These are phyloP conservation scores for Hippoglossus stenolepis DNA, from an alignment of 2,113 vertebrate species.

Conservation along the genomic window DNA sequence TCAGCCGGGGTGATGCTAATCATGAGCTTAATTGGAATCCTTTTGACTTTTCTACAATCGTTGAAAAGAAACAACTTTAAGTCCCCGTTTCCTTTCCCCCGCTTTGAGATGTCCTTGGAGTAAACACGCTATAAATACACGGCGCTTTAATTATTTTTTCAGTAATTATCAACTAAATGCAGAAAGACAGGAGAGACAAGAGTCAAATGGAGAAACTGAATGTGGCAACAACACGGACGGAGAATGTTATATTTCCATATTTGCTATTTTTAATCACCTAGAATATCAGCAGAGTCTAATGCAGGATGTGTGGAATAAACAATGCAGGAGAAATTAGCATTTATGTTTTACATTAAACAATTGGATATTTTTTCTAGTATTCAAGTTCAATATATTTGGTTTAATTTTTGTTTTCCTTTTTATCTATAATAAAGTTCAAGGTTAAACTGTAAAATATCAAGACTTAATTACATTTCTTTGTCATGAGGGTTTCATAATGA, in stretches of 20 bases:
- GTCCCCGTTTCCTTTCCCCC: not conserved
- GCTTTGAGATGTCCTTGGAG: conserved; percentile 2
- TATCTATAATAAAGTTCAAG: too few relatives aligned
- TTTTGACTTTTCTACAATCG: conserved; percentile 13
- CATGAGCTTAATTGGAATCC: conserved; percentile 17
- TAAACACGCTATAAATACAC: conserved; percentile 35
- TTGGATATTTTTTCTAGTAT: too few relatives aligned
- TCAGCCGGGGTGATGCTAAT: not conserved
- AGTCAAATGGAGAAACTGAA: conserved; percentile 7
- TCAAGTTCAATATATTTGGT: too few relatives aligned
- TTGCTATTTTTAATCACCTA: not conserved
- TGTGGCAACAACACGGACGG: not conserved
- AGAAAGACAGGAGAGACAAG: not conserved
- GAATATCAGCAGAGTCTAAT: conserved; percentile 14
- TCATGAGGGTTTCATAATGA: too few relatives aligned
- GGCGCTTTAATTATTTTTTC: not conserved
- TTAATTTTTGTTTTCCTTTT: too few relatives aligned
- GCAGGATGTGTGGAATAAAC: conserved; percentile 1
- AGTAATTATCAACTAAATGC: not conserved
- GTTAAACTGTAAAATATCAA: too few relatives aligned
- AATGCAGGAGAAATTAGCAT: not conserved
- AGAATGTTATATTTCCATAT: not conserved
- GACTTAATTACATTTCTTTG: too few relatives aligned
- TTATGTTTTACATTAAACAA: not conserved
- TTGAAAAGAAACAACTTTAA: not conserved